Percentiles rank a stretch among this genome's conserved stretches.
Conservation (phyloP, 2,113 vertebrate species). For the Anser cygnoides region DNA sequence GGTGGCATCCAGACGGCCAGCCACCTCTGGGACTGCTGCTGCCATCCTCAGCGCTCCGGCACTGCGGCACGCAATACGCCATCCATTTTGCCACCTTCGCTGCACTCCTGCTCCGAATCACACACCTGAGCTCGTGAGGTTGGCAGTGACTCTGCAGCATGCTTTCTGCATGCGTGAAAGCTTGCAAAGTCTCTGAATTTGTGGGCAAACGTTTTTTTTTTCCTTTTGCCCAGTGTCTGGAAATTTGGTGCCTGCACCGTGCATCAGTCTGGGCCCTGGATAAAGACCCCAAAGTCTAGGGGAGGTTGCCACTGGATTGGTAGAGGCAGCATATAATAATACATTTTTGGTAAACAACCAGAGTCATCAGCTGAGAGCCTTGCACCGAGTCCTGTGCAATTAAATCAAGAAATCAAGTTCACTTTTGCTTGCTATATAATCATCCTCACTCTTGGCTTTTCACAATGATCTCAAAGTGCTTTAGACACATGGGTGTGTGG, state of each 20-base stretch:
- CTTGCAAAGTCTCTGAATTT: not conserved
- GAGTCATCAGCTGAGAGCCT: not conserved
- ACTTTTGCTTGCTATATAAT: not conserved
- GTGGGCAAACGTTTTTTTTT: not conserved
- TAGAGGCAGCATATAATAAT: not conserved
- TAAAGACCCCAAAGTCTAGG: not conserved
- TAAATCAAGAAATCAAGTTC: not conserved
- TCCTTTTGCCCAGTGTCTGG: not conserved
- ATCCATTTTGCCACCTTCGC: not conserved
- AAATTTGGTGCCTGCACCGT: not conserved
- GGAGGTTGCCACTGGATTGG: not conserved
- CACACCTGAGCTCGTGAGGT: not conserved
- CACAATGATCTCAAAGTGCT: not conserved
- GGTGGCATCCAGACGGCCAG: not conserved
- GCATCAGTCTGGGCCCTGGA: not conserved
- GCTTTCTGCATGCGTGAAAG: not conserved
- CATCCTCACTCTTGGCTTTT: not conserved
- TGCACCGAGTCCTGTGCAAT: not conserved
- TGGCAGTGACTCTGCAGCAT: not conserved
- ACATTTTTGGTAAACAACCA: not conserved
- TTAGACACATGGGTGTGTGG: not conserved
- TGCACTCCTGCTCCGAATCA: not conserved
- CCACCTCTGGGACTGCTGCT: not conserved
- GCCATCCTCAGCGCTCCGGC: accelerated
- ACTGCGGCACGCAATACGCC: accelerated